A percentile compares a stretch with the other conserved stretches of the same genome.
Evolutionary conservation across 2,113 vertebrate genomes (phyloP).

Genomic region (Strix uralensis): DNA sequence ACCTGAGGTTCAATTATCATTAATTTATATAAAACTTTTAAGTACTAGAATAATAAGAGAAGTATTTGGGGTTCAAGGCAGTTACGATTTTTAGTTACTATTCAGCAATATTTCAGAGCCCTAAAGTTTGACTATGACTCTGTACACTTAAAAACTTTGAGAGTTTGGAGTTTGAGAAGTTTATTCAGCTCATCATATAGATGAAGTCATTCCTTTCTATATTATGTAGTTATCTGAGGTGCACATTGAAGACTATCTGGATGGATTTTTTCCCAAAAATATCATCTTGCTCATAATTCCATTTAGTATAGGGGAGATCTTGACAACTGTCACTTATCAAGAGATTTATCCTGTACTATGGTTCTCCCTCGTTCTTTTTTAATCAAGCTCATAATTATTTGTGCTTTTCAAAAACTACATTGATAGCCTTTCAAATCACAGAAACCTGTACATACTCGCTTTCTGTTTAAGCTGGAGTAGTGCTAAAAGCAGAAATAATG

Average conservation of each 20-base stretch:
- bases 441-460: not conserved
- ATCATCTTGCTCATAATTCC: not conserved
- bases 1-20: slow-evolving; percentile 50
- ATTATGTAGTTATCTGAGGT: not conserved
- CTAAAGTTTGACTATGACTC: not conserved
- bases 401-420: not conserved
- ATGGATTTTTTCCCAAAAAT: not conserved
- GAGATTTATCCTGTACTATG: not conserved
- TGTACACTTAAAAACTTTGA: not conserved
- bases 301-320: not conserved
- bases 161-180: not conserved
- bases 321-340: not conserved
- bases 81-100: not conserved
- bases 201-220: not conserved
- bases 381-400: not conserved
- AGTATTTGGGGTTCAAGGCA: slow-evolving; percentile 12
- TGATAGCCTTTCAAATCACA: not conserved
- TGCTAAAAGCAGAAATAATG: not conserved
- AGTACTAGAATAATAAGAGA: not conserved
- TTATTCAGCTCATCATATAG: not conserved
- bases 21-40: slow-evolving; percentile 43
- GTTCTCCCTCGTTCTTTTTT: not conserved
- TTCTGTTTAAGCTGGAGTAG: not conserved
- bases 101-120: not conserved
- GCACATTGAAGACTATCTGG: not conserved